Percentiles rank a stretch among this genome's conserved stretches.
Conservation (phyloP, 2,113 vertebrate genomes). For the Otus sunia region DNA sequence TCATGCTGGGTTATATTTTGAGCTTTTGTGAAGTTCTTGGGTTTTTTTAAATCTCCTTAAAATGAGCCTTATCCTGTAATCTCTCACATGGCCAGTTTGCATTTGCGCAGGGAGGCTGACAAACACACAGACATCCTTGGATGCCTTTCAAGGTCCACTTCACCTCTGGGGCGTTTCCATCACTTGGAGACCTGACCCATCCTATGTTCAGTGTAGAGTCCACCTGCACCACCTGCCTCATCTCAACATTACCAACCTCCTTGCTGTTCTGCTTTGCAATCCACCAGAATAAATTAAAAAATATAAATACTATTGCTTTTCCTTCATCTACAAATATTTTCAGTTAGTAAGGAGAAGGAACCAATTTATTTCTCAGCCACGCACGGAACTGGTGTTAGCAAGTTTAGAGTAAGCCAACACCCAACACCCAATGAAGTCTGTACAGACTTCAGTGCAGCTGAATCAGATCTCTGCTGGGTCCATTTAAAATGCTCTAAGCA, state of each 20-base stretch:
- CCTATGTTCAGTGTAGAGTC: not conserved
- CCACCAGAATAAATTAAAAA: not conserved
- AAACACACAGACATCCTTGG: not conserved
- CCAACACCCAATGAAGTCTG: conserved; percentile 4
- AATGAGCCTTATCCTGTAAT: not conserved
- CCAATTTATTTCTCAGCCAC: conserved; percentile 61
- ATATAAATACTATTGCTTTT: not conserved
- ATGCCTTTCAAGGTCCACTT: not conserved
- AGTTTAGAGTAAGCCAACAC: conserved; percentile 4
- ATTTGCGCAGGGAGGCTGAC: not conserved
- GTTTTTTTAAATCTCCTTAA: not conserved
- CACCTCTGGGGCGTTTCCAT: not conserved
- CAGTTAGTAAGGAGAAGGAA: conserved; percentile 19
- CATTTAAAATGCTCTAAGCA: conserved; percentile 69
- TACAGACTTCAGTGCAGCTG: not conserved
- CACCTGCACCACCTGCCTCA: not conserved
- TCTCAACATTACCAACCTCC: not conserved
- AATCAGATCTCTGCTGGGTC: conserved; percentile 9
- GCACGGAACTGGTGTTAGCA: conserved; percentile 35
- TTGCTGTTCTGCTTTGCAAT: not conserved
- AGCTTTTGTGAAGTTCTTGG: not conserved
- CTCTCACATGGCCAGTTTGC: rapidly evolving
- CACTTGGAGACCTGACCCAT: not conserved
- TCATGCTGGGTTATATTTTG: not conserved
- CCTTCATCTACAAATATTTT: not conserved